A percentile compares a stretch with the other conserved stretches of the same genome.
Evolutionary conservation across 92 coral and sea anemone species (phyloP).

Genomic region (Phymanthus crucifer): DNA sequence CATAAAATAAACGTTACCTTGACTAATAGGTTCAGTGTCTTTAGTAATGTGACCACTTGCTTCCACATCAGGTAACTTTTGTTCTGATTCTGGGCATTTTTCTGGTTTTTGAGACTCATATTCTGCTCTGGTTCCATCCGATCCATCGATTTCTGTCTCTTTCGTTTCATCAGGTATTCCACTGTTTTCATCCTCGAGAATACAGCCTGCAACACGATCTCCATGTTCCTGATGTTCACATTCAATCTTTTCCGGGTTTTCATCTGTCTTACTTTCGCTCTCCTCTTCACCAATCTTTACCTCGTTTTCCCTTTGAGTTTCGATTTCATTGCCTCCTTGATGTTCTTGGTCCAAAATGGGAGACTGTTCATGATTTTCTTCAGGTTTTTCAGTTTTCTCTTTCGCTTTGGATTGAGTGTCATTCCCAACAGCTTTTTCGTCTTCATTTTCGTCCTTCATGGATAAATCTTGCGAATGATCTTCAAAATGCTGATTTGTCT

Average conservation of each 20-base stretch:
- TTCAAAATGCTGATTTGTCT: not conserved
- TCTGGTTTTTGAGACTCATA: not conserved
- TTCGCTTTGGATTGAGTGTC: not conserved
- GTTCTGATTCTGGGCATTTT: not conserved
- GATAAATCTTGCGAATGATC: not conserved
- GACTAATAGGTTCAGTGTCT: not conserved
- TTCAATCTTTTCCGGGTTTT: not conserved
- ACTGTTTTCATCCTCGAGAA: not conserved
- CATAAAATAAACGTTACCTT: too few species aligned
- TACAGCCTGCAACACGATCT: not conserved
- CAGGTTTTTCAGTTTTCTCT: not conserved
- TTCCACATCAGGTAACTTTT: not conserved
- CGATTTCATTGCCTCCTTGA: not conserved
- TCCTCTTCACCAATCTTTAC: not conserved
- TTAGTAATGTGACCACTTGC: not conserved
- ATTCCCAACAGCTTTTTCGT: not conserved
- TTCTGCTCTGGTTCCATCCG: too few species aligned
- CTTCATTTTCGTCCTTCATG: not conserved
- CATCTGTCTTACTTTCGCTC: not conserved
- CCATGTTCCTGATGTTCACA: not conserved
- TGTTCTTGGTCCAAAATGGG: not conserved
- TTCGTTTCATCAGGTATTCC: not conserved
- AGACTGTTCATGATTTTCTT: not conserved
- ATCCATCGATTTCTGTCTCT: not conserved
- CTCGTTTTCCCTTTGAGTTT: too few species aligned